Evolutionary conservation across 2,888 invertebrate species (phyloP).

Genomic region (Proisotoma minuta): DNA sequence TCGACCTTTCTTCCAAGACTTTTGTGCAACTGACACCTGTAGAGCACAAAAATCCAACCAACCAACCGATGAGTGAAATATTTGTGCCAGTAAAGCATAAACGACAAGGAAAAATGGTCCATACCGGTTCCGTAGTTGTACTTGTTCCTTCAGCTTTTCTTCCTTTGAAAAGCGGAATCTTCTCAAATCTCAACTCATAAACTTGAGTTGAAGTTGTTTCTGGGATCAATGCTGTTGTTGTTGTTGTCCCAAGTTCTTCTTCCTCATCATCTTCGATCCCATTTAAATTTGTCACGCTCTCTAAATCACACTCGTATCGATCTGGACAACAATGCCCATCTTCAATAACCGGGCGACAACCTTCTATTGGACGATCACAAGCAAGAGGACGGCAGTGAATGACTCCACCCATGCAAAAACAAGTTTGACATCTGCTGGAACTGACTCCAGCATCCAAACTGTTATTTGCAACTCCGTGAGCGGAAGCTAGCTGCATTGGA

Average conservation of each 20-base stretch:
- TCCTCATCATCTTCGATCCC: conserved; percentile 49
- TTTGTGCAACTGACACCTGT: no score
- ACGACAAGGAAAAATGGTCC: no score
- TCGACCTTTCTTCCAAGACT: conserved; percentile 6
- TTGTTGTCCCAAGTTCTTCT: neutral
- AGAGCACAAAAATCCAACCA: no score
- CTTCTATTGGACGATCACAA: conserved; percentile 69
- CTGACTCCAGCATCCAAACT: conserved; percentile 5
- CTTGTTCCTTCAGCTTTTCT: no score
- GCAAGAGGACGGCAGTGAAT: conserved; percentile 70
- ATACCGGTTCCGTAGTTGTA: no score
- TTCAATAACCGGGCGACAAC: conserved; percentile 69
- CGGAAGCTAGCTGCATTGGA: conserved; percentile 33
- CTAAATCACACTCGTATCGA: conserved; percentile 6
- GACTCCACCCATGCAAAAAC: conserved; percentile 71
- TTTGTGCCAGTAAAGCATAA: no score
- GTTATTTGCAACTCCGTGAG: conserved; percentile 11
- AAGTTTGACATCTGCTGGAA: conserved; percentile 62
- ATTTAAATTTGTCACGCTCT: neutral
- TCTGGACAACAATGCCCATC: conserved; percentile 78
- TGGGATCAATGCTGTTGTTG: neutral
- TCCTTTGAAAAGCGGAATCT: neutral
- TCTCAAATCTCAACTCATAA: neutral
- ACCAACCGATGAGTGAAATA: no score
- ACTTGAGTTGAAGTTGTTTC: neutral